Conservation (phyloP, 2,113 vertebrate genomes). For the Urocolius indicus region DNA sequence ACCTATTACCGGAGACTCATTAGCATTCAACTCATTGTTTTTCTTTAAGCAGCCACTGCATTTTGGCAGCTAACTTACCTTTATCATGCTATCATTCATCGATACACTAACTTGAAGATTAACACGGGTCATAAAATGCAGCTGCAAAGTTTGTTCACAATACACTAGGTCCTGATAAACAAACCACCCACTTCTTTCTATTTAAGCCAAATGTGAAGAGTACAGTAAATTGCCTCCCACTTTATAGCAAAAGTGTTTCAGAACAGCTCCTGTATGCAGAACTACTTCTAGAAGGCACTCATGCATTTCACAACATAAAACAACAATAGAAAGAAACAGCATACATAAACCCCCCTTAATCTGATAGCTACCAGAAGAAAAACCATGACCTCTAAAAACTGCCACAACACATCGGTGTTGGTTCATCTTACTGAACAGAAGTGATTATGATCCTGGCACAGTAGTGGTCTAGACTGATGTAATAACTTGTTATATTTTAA, state of each 20-base stretch:
- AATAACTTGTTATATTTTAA: not conserved
- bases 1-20: not conserved
- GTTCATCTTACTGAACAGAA: not conserved
- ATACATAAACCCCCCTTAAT: not conserved
- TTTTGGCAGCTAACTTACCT: not conserved
- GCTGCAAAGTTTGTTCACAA: constrained; percentile 61
- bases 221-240: constrained; percentile 71
- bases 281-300: constrained; percentile 7
- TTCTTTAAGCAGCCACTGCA: not conserved
- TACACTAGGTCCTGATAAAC: constrained; percentile 46
- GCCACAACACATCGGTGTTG: not conserved
- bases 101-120: not conserved
- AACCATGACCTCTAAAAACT: not conserved
- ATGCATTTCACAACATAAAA: not conserved
- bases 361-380: not conserved
- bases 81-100: not conserved
- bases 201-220: constrained; percentile 65
- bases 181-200: constrained; percentile 66
- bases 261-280: constrained; percentile 44
- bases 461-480: not conserved
- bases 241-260: constrained; percentile 35
- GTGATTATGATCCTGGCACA: not conserved
- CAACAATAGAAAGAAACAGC: not conserved
- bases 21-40: not conserved
- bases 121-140: constrained; percentile 42